Percentiles rank a stretch among this genome's conserved stretches.
Evolutionary conservation across 2,888 invertebrate species (phyloP).

Genomic region (Subacronicta megacephala): DNA sequence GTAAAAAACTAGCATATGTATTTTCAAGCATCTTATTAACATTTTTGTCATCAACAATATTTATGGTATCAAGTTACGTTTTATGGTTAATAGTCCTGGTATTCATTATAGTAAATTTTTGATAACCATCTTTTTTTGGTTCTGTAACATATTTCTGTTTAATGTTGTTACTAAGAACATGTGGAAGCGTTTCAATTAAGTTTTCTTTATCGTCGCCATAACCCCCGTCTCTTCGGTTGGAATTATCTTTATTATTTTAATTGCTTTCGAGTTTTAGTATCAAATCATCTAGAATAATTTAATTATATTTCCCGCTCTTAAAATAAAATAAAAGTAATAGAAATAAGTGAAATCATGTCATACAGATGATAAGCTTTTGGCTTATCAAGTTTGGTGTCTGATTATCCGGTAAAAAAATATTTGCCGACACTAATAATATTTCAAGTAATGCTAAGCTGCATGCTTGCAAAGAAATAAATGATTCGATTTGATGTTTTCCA

Average conservation of each 20-base stretch:
- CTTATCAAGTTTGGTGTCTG: slow-evolving; percentile 5
- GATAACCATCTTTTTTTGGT: slow-evolving; percentile 52
- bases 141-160: slow-evolving; percentile 35
- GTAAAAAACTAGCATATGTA: not conserved
- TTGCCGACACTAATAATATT: no score
- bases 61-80: slow-evolving; percentile 54
- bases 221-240: slow-evolving; percentile 10
- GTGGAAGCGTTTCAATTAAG: slow-evolving; percentile 43
- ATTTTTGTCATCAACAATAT: slow-evolving; percentile 40
- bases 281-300: slow-evolving; percentile 12
- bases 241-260: slow-evolving; percentile 37
- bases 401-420: not conserved
- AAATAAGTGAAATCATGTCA: slow-evolving; percentile 8
- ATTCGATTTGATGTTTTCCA: no score
- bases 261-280: slow-evolving; percentile 22
- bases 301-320: slow-evolving; percentile 3
- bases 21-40: slow-evolving; percentile 3
- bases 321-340: not conserved
- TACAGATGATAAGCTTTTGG: slow-evolving; percentile 12
- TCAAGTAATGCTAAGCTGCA: no score
- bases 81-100: slow-evolving; percentile 47
- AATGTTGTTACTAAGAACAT: slow-evolving; percentile 36
- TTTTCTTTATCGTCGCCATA: slow-evolving; percentile 38
- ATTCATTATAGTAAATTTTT: slow-evolving; percentile 48
- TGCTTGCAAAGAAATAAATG: no score